Percentiles rank a stretch among this genome's conserved stretches.
These are phyloP conservation scores for Himalopsyche phryganea DNA, from an alignment of 1,140 invertebrate genomes.

Conservation along the genomic window DNA sequence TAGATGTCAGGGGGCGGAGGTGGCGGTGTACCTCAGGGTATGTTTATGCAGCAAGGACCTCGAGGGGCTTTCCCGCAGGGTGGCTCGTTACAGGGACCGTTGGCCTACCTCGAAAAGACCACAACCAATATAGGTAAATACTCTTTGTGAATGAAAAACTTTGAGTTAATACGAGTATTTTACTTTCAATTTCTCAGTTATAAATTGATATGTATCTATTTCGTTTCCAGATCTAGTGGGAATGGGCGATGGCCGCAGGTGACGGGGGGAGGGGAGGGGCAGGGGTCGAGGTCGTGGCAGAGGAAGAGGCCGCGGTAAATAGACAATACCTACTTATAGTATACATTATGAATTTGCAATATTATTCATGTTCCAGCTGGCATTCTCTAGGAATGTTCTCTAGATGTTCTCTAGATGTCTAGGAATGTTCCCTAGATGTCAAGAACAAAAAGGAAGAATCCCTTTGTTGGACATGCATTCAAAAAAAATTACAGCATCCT, in stretches of 20 bases:
- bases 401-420: neutral
- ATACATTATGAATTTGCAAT: neutral
- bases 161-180: too few relatives aligned
- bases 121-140: slow-evolving; percentile 72
- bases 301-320: slow-evolving; percentile 53
- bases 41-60: slow-evolving; percentile 57
- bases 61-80: slow-evolving; percentile 45
- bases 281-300: slow-evolving; percentile 63
- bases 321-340: neutral
- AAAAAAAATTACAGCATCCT: neutral
- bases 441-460: neutral
- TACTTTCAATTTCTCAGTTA: too few relatives aligned
- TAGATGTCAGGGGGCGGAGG: slow-evolving; percentile 40
- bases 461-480: neutral
- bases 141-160: too few relatives aligned
- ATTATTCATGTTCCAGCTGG: neutral
- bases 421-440: too few relatives aligned
- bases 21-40: slow-evolving; percentile 52
- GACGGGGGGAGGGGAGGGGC: slow-evolving; percentile 69
- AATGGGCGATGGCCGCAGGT: slow-evolving; percentile 67
- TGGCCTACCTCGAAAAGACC: slow-evolving; percentile 76
- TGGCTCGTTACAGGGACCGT: slow-evolving; percentile 64
- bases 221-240: slow-evolving; percentile 51
- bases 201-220: too few relatives aligned
- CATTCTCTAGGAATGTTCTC: neutral